Evolutionary conservation across 2,797 vertebrate genomes (phyloP).

Genomic region (Brachyalestes nurse): DNA sequence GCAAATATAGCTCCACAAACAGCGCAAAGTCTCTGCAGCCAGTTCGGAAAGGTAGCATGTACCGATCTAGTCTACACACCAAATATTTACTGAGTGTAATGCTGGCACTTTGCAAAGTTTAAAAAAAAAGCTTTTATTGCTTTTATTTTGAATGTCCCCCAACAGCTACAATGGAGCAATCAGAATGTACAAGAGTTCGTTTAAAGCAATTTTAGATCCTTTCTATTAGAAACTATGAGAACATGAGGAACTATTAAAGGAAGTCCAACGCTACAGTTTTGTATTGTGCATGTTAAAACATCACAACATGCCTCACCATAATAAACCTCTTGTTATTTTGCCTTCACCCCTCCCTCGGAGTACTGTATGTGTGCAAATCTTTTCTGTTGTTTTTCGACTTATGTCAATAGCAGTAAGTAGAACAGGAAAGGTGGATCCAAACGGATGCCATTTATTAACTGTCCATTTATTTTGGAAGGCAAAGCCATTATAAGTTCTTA

Average conservation of each 20-base stretch:
- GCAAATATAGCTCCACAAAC: conserved; percentile 24
- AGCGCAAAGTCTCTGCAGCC: conserved; percentile 9
- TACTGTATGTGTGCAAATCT: not conserved
- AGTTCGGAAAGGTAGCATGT: conserved; percentile 25
- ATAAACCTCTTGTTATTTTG: conserved; percentile 9
- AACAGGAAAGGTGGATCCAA: conserved; percentile 56
- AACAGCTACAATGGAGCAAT: not conserved
- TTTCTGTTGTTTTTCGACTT: conserved; percentile 26
- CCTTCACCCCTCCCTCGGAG: conserved; percentile 30
- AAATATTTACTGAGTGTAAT: not conserved
- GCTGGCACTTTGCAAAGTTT: conserved; percentile 10
- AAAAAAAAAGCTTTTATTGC: not conserved
- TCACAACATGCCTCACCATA: not conserved
- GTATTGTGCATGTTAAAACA: conserved; percentile 17
- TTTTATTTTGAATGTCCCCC: not conserved
- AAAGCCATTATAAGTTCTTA: conserved; percentile 64
- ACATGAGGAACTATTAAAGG: not conserved
- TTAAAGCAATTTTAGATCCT: no score
- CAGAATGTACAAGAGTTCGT: no score
- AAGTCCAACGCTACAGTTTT: conserved; percentile 20
- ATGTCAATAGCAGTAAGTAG: conserved; percentile 56
- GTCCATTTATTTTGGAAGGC: conserved; percentile 70
- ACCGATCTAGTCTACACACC: not conserved
- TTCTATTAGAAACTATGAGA: no score
- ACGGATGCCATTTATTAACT: conserved; percentile 66